These are phyloP conservation scores for Aradophagus sp. DNA, from an alignment of 1,140 invertebrate species.

Conservation along the genomic window DNA sequence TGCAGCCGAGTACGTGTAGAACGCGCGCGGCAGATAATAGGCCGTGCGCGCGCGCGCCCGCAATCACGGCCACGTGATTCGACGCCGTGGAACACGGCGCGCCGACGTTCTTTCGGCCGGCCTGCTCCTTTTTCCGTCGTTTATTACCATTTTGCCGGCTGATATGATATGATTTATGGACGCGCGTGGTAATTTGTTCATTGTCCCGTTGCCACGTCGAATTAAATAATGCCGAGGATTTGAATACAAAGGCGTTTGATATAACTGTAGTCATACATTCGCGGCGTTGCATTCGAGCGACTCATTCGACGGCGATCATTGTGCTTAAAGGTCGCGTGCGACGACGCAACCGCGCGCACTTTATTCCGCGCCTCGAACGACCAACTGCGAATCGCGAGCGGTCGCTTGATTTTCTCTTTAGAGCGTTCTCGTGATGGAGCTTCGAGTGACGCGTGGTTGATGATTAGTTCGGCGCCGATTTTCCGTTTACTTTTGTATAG, in stretches of 20 bases:
- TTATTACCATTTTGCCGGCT: constrained; percentile 31
- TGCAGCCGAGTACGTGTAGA: constrained; percentile 58
- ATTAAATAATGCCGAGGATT: constrained; percentile 31
- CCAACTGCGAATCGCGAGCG: too few species aligned
- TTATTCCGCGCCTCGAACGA: constrained; percentile 9
- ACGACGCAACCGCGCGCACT: constrained; percentile 11
- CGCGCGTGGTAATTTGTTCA: constrained; percentile 28
- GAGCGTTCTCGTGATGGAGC: too few species aligned
- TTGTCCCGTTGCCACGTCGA: constrained; percentile 18
- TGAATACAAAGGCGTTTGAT: constrained; percentile 37
- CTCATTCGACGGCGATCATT: constrained; percentile 16
- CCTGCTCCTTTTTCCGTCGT: constrained; percentile 23
- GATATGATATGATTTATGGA: constrained; percentile 38
- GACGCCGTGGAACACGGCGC: constrained; percentile 38
- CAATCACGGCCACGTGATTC: constrained; percentile 49
- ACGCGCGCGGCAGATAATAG: constrained; percentile 57
- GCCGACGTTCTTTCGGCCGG: constrained; percentile 1
- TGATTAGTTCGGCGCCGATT: too few species aligned
- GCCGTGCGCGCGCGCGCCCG: constrained; percentile 24
- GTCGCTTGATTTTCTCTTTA: too few species aligned
- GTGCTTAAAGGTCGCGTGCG: constrained; percentile 6
- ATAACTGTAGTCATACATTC: constrained; percentile 34
- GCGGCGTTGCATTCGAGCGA: constrained; percentile 11
- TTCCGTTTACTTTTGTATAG: too few species aligned
- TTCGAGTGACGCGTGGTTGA: too few species aligned